A percentile compares a stretch with the other conserved stretches of the same genome.
phyloP scores from a whole-genome alignment of 2,113 vertebrate genomes.

The Chelonoidis abingdonii region DNA sequence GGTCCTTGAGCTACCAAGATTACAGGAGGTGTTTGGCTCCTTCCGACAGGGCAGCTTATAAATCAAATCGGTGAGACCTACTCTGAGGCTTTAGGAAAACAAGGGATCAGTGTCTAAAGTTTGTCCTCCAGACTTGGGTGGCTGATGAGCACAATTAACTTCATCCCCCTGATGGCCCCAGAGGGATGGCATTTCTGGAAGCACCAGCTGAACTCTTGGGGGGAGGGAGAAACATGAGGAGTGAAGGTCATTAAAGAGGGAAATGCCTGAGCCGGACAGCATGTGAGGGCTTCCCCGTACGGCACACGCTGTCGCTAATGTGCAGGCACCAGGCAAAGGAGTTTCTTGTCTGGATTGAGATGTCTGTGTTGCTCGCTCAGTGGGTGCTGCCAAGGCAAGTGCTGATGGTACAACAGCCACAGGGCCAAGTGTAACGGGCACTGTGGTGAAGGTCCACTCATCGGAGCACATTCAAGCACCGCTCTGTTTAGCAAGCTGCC shows the following conservation, averaged over 20 bases:
- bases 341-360: background rate
- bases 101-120: background rate
- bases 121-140: background rate
- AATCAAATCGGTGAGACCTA: background rate
- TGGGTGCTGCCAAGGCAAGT: background rate
- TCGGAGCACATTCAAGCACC: background rate
- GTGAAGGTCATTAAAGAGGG: background rate
- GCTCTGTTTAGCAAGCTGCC: background rate
- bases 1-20: slow-evolving; percentile 15
- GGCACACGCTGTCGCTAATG: background rate
- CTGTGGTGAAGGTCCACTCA: background rate
- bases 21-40: slow-evolving; percentile 19
- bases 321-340: background rate
- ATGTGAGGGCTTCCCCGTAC: background rate
- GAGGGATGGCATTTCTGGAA: background rate
- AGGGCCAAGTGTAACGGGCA: background rate
- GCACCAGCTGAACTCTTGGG: background rate
- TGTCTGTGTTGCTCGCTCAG: background rate
- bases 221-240: background rate
- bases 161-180: background rate
- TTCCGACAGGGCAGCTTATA: slow-evolving; percentile 11
- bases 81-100: background rate
- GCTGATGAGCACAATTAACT: background rate
- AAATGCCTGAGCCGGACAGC: background rate
- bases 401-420: background rate